Conservation (phyloP, 2,888 invertebrate species). For the Chrysina gloriosa region DNA sequence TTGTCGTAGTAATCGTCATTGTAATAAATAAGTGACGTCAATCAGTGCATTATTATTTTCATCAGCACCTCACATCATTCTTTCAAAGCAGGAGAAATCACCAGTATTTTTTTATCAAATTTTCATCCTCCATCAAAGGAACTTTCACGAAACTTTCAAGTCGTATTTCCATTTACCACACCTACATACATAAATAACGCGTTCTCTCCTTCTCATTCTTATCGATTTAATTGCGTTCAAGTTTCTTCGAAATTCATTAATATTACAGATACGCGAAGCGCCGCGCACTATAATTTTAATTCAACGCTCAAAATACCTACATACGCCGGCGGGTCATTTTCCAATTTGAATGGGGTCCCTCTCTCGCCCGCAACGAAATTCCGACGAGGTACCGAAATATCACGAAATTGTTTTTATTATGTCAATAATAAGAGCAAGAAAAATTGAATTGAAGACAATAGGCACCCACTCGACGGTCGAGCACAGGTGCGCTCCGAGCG, state of each 20-base stretch:
- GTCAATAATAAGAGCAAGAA: conserved; percentile 50
- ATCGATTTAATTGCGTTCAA: neutral
- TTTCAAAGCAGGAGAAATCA: too few species aligned
- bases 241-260: conserved; percentile 23
- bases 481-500: conserved; percentile 60
- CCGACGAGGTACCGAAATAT: conserved; percentile 42
- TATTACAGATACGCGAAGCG: neutral
- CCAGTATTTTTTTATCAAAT: too few species aligned
- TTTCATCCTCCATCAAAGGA: too few species aligned
- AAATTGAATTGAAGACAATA: conserved; percentile 58
- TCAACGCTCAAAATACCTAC: conserved; percentile 12
- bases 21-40: too few species aligned
- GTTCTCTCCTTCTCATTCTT: too few species aligned
- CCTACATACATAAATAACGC: too few species aligned
- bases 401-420: conserved; percentile 55
- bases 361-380: conserved; percentile 23
- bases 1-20: too few species aligned
- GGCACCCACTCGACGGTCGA: conserved; percentile 54
- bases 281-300: conserved; percentile 16
- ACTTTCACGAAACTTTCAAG: too few species aligned
- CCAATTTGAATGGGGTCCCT: conserved; percentile 13
- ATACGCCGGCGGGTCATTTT: conserved; percentile 10
- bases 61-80: too few species aligned
- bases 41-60: too few species aligned
- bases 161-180: too few species aligned